These are phyloP conservation scores for Brachyhypopomus gauderio DNA, from an alignment of 2,113 vertebrate species.

Conservation along the genomic window DNA sequence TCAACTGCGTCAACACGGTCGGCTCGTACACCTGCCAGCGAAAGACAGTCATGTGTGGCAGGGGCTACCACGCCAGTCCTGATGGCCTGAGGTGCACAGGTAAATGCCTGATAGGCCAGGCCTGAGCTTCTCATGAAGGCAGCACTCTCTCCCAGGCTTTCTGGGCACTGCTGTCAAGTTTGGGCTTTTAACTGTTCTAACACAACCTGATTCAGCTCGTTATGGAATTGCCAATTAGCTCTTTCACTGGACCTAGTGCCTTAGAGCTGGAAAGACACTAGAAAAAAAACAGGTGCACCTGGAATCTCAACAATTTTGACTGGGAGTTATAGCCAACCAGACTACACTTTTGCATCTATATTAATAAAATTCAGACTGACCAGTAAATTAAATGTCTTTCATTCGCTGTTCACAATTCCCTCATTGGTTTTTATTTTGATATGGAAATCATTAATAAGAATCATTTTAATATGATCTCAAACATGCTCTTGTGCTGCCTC, in stretches of 20 bases:
- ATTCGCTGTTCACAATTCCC: not conserved
- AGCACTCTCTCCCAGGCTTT: not conserved
- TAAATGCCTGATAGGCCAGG: slow-evolving; percentile 64
- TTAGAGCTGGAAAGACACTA: not conserved
- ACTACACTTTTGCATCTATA: no score
- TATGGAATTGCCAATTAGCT: not conserved
- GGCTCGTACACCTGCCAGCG: slow-evolving; percentile 91
- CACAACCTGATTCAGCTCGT: not conserved
- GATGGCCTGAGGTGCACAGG: slow-evolving; percentile 87
- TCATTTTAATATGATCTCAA: not conserved
- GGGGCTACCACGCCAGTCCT: slow-evolving; percentile 84
- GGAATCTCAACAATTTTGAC: no score
- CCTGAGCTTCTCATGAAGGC: not conserved
- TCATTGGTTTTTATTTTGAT: not conserved
- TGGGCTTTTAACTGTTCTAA: not conserved
- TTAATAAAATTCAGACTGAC: not conserved
- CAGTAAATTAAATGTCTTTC: not conserved
- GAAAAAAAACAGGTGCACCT: not conserved
- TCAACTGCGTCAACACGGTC: slow-evolving; percentile 89
- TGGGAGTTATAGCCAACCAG: not conserved
- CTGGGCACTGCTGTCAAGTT: no score
- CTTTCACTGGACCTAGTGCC: not conserved
- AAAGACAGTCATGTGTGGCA: slow-evolving; percentile 80
- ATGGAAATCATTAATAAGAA: not conserved
- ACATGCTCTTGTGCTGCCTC: not conserved